Percentiles rank a stretch among this genome's conserved stretches.
Evolutionary conservation across 2,113 vertebrate species (phyloP).

Genomic region (Hydropotes inermis): DNA sequence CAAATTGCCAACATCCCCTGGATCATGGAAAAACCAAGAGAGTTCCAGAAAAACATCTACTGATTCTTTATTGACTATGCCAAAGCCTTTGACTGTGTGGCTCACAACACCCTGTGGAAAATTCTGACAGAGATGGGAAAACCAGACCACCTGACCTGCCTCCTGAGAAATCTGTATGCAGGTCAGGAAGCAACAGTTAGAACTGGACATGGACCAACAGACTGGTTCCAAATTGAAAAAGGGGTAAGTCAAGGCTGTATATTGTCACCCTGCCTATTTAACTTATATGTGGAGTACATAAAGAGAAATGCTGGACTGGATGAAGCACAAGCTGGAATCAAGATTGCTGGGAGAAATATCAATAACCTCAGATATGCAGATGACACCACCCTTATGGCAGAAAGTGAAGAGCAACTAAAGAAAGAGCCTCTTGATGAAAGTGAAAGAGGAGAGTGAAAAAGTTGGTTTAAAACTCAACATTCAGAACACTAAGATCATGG

Average conservation of each 20-base stretch:
- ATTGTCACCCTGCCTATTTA: background rate
- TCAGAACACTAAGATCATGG: background rate
- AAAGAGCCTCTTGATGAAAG: background rate
- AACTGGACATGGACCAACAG: background rate
- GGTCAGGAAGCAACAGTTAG: background rate
- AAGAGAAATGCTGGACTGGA: background rate
- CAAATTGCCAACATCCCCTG: background rate
- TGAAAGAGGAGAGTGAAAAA: background rate
- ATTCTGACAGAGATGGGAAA: background rate
- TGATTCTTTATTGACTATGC: background rate
- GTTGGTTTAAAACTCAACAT: background rate
- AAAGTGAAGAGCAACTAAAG: background rate
- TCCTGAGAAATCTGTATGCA: background rate
- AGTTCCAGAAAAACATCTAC: background rate
- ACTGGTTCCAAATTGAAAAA: background rate
- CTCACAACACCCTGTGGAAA: background rate
- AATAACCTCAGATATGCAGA: background rate
- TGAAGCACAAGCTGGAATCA: background rate
- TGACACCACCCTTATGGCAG: background rate
- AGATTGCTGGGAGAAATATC: background rate
- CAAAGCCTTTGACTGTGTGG: background rate
- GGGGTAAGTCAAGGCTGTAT: background rate
- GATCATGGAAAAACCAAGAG: background rate
- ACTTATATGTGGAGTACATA: background rate
- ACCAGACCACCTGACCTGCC: background rate